These are phyloP conservation scores for Capitella teleta DNA, from an alignment of 1,140 invertebrate genomes.

Conservation along the genomic window DNA sequence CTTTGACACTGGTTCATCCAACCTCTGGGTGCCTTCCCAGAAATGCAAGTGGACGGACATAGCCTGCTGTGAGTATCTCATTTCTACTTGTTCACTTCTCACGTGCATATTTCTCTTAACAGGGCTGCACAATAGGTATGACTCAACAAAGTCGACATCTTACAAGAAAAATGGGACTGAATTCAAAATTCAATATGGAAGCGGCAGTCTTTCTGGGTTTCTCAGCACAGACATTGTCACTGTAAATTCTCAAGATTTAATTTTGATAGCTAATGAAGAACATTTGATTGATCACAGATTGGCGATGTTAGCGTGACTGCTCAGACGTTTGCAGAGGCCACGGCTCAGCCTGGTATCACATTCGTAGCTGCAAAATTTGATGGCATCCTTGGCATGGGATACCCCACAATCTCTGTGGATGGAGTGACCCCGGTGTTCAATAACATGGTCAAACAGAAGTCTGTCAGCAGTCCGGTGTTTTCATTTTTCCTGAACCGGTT, in stretches of 20 bases:
- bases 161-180: slow-evolving; percentile 78
- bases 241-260: too few species aligned
- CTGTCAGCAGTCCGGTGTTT: slow-evolving; percentile 71
- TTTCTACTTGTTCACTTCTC: slow-evolving; percentile 4
- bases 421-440: slow-evolving; percentile 84
- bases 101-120: slow-evolving; percentile 45
- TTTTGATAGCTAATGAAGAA: too few species aligned
- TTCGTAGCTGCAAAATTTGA: slow-evolving; percentile 97
- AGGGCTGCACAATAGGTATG: slow-evolving; percentile 80
- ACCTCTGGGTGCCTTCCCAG: slow-evolving; percentile 96
- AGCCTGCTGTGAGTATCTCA: slow-evolving; percentile 68
- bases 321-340: slow-evolving; percentile 94
- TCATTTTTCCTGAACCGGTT: slow-evolving; percentile 84
- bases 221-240: slow-evolving; percentile 76
- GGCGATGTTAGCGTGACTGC: slow-evolving; percentile 57
- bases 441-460: slow-evolving; percentile 77
- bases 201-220: slow-evolving; percentile 88
- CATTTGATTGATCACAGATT: slow-evolving; percentile 47
- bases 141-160: slow-evolving; percentile 68
- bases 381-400: slow-evolving; percentile 46
- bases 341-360: slow-evolving; percentile 70
- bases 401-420: slow-evolving; percentile 72
- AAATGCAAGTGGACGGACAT: slow-evolving; percentile 82
- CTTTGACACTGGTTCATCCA: slow-evolving; percentile 95
- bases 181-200: slow-evolving; percentile 90